phyloP scores from a whole-genome alignment of 2,888 invertebrate genomes.

The Neoascia interrupta region DNA sequence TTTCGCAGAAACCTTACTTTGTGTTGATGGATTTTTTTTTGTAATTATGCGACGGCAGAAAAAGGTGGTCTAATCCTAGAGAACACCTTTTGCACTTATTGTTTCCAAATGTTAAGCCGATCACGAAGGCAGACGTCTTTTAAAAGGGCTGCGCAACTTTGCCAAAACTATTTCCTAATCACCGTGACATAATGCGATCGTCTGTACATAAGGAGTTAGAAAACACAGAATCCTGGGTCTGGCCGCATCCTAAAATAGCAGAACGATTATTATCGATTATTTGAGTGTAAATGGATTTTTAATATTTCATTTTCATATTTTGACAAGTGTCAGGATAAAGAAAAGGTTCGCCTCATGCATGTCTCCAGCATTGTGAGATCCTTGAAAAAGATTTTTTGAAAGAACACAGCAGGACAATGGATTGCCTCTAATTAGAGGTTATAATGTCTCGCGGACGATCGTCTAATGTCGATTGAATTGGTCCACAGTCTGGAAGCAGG shows the following conservation, averaged over 20 bases:
- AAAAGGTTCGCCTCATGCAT: too few species aligned
- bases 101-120: slow-evolving; percentile 35
- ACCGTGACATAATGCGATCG: slow-evolving; percentile 60
- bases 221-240: slow-evolving; percentile 27
- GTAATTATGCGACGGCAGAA: slow-evolving; percentile 28
- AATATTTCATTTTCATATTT: slow-evolving; percentile 59
- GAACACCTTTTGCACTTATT: neutral
- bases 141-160: slow-evolving; percentile 40
- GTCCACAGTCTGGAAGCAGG: slow-evolving; percentile 4
- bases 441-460: neutral
- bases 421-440: slow-evolving; percentile 48
- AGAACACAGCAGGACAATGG: slow-evolving; percentile 12
- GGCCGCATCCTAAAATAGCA: slow-evolving; percentile 30
- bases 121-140: slow-evolving; percentile 12
- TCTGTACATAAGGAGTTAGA: neutral
- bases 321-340: slow-evolving; percentile 49
- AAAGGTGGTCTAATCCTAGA: slow-evolving; percentile 49
- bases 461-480: slow-evolving; percentile 24
- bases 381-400: neutral
- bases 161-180: slow-evolving; percentile 48
- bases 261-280: slow-evolving; percentile 52
- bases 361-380: slow-evolving; percentile 22
- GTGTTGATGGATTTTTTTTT: slow-evolving; percentile 37
- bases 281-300: slow-evolving; percentile 59
- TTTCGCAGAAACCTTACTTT: slow-evolving; percentile 44